phyloP scores from a whole-genome alignment of 2,888 invertebrate genomes.

The Tridacna gigas region DNA sequence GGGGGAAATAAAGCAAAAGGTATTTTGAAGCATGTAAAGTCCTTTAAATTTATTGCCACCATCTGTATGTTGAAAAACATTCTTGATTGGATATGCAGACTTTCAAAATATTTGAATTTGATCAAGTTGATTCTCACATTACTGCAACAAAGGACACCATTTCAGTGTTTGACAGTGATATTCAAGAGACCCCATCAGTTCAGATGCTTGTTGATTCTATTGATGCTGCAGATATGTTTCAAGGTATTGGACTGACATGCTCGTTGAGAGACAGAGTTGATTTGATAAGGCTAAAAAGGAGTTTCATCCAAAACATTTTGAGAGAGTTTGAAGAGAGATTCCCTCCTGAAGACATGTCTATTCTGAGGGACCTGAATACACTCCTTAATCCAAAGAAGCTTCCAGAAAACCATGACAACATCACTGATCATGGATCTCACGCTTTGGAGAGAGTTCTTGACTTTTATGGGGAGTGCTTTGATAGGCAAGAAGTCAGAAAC shows the following conservation, averaged over 20 bases:
- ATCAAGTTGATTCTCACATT: conserved; percentile 21
- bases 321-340: conserved; percentile 37
- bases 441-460: conserved; percentile 24
- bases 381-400: conserved; percentile 30
- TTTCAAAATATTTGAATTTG: conserved; percentile 19
- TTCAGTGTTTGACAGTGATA: conserved; percentile 6
- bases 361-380: conserved; percentile 28
- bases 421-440: conserved; percentile 27
- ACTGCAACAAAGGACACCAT: conserved; percentile 26
- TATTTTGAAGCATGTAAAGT: conserved; percentile 39
- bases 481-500: conserved; percentile 7
- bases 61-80: conserved; percentile 39
- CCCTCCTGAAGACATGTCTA: conserved; percentile 32
- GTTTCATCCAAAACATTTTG: conserved; percentile 28
- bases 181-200: neutral
- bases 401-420: no score
- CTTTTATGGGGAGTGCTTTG: no score
- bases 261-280: conserved; percentile 17
- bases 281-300: neutral
- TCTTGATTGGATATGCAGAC: conserved; percentile 1
- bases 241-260: no score
- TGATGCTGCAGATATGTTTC: conserved; percentile 21
- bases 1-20: conserved; percentile 37
- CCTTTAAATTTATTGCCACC: conserved; percentile 40
- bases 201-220: conserved; percentile 8